Percentiles rank a stretch among this genome's conserved stretches.
These are phyloP conservation scores for Ctenoplectra terminalis DNA, from an alignment of 1,140 invertebrate genomes.

Conservation along the genomic window DNA sequence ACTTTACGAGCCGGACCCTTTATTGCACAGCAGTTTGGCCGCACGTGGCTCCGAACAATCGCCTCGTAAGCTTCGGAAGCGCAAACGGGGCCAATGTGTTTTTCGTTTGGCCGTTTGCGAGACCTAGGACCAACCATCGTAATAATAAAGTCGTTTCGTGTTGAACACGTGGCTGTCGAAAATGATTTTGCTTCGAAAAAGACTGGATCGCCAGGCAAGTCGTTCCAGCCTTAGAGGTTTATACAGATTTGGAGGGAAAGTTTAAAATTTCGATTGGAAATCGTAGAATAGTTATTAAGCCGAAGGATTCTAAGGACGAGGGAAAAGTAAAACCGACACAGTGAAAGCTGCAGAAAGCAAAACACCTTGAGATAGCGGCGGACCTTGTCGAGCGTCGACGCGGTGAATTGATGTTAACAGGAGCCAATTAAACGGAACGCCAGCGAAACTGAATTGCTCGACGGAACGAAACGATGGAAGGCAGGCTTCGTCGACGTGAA, in stretches of 20 bases:
- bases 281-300: background rate
- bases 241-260: background rate
- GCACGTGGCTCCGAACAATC: conserved; percentile 52
- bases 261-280: background rate
- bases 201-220: background rate
- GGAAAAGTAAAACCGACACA: conserved; percentile 5
- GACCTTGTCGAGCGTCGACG: background rate
- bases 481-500: background rate
- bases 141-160: conserved; percentile 49
- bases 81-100: background rate
- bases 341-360: conserved; percentile 24
- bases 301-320: background rate
- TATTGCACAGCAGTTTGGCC: conserved; percentile 42
- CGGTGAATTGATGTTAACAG: conserved; percentile 16
- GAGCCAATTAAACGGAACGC: conserved; percentile 37
- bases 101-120: background rate
- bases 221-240: background rate
- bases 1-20: conserved; percentile 60
- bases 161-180: conserved; percentile 16
- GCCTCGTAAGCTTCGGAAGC: background rate
- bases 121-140: conserved; percentile 3
- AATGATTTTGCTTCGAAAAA: background rate
- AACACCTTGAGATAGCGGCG: background rate
- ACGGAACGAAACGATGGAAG: background rate
- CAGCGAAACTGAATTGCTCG: conserved; percentile 10